phyloP scores from a whole-genome alignment of 2,797 vertebrate genomes.

The Halcyon smyrnensis region DNA sequence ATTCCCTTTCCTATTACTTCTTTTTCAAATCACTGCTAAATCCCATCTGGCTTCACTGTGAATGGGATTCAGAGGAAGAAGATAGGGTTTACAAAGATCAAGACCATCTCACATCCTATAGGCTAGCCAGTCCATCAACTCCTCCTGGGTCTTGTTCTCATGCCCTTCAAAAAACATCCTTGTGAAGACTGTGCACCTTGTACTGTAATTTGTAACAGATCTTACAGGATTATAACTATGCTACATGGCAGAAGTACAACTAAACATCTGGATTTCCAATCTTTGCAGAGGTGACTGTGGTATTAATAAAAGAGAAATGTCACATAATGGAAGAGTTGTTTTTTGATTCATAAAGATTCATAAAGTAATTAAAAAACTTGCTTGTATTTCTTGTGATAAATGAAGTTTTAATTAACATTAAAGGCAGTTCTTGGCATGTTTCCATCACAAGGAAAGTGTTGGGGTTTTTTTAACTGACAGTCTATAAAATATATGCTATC shows the following conservation, averaged over 20 bases:
- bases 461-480: neutral
- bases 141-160: neutral
- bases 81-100: neutral
- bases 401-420: neutral
- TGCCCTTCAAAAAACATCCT: neutral
- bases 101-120: neutral
- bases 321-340: neutral
- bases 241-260: neutral
- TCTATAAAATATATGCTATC: neutral
- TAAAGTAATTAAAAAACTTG: neutral
- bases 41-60: neutral
- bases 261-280: neutral
- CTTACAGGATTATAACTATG: neutral
- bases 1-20: neutral
- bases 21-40: neutral
- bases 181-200: neutral
- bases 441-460: neutral
- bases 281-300: neutral
- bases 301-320: neutral
- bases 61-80: neutral
- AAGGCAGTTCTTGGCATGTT: neutral
- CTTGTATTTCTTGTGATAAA: neutral
- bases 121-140: neutral
- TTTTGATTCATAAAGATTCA: neutral
- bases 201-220: neutral